Base-by-base conservation (phyloP, 2,888 invertebrate species). In the Euphydryas editha region DNA sequence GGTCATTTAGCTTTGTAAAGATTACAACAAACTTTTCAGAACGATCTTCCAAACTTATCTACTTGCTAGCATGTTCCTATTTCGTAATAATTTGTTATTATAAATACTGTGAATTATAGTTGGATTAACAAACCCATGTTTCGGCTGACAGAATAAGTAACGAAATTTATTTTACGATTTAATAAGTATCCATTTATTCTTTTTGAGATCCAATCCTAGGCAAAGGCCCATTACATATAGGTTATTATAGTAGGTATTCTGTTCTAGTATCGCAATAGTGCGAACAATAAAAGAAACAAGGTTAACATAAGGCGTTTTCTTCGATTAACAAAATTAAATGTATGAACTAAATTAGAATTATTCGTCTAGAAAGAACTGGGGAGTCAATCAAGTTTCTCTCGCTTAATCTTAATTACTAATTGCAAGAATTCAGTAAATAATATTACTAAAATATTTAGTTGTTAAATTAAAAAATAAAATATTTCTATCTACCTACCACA, bases 351-450 rank as follows among this genome's bases (percentile, higher is more conserved):
- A 51, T 15, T 15, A 24, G 21, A 51, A 51, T 24, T 6, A n/a
- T 17, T 54, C 30, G 17, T 17, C 17, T 36, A 2, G 11, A 54
- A 36, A 54, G 30, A 30, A 24, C 1, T 24, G 15, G 20, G 18
- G 2, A 24, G 24, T 11, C 15, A n/a, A 51, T 54, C 17, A 10
- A n/a, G 36, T 36, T 54, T 36, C 4, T 54, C 30, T 17, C 36
- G 30, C 8, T 30, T 36, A 54, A 54, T 17, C 17, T 54, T 17
- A 54, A 36, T 54, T 54, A 54, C 54, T 21, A 17, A 54, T 54
- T 54, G 36, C 36, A 17, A 17, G 10, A 36, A 17, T 54, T 36
- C 18, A 17, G n/a, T 8, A 30, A 30, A 30, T 46, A 1, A 8
- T n/a, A 5, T 46, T 10, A 3, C 4, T 46, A 8, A 18, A 10